Evolutionary conservation across 2,888 invertebrate genomes (phyloP), one percentile per base, ranked within the genome.

Genomic region (Bhutanitis thaidina): DNA sequence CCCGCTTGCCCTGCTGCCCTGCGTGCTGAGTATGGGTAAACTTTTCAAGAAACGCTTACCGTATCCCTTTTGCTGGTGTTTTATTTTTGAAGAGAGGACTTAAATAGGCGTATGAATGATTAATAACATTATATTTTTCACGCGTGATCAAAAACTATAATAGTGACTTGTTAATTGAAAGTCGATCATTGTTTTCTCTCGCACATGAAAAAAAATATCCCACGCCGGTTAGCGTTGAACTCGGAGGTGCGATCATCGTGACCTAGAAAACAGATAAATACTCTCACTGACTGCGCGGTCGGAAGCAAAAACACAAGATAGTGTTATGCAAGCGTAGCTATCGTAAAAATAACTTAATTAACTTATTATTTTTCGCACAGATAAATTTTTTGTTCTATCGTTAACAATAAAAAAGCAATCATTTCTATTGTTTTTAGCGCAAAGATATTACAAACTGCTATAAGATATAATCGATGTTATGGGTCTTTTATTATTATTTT

Each of bases 191-290:
- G 65, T 75, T 82, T 84, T 84, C 80, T 72, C 81, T 77, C 67
- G 65, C 49, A 57, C 47, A 44, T 27, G 8, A 16, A n/a, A 60
- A 63, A 58, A 66, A 67, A 62, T 65, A 62, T 73, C 71, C 65
- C 73, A 74, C 74, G 71, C 62, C 58, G 46, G 39, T 48, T 13
- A 34, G 34, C 7, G 34, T 12, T 35, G 43, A 53, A 59, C 41
- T 53, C 43, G 39, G 38, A 60, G 65, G 67, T 62, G 72, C 64
- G 76, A 77, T 75, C 72, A 68, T 73, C 66, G 62, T 71, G 85
- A 80, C 88, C 88, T 75, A 87, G 77, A 73, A 80, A 80, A 65
- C 55, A 55, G 64, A 71, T 74, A 73, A 45, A 77, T 72, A 84
- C 87, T 87, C 87, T 87, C 86, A 81, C 87, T 85, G 74, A 71